Base-by-base conservation (phyloP, 2,888 invertebrate species). In the Xanthorhoe spadicearia region DNA sequence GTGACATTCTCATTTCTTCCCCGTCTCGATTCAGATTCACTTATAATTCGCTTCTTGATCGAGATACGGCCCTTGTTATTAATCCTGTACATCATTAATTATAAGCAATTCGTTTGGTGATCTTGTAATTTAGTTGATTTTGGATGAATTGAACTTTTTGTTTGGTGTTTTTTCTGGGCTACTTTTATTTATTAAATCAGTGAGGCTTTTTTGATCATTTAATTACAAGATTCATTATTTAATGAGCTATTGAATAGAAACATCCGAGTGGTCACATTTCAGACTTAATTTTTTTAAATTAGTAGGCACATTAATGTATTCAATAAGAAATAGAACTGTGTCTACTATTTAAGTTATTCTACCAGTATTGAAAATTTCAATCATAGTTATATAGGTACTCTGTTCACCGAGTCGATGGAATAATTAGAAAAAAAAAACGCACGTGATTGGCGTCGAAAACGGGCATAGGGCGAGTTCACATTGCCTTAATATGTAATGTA, bases 1-100 rank as follows among this genome's bases (percentile, higher is more conserved):
- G 88, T 87, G 91, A 91, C 91, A 88, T 89, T 86, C 86, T 88
- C 88, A 89, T 90, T 87, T 85, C 82, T 78, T 75, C 85, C 82
- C 79, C 77, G 75, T 79, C 78, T 70, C 77, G 83, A 68, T 64
- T 61, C 68, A 64, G 86, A 87, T 86, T 87, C 87, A 87, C 89
- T 89, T 87, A 89, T 90, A 87, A 88, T 86, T 84, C 87, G 90
- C 85, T 86, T 88, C 89, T 88, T 90, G 89, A 89, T 88, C 87
- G 68, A 66, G 71, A 73, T 71, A 75, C 78, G 53, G 62, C 62
- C 81, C 76, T 75, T 79, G 79, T 83, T 87, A 88, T 89, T 88
- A 88, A 89, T 89, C 86, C 84, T 77, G 72, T 71, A 76, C 79
- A 84, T 89, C 89, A 90, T 91, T 89, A 89, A 90, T 90, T 90